Base-by-base conservation (phyloP, 2,888 invertebrate species). In the Nephrotoma guestfalica region DNA sequence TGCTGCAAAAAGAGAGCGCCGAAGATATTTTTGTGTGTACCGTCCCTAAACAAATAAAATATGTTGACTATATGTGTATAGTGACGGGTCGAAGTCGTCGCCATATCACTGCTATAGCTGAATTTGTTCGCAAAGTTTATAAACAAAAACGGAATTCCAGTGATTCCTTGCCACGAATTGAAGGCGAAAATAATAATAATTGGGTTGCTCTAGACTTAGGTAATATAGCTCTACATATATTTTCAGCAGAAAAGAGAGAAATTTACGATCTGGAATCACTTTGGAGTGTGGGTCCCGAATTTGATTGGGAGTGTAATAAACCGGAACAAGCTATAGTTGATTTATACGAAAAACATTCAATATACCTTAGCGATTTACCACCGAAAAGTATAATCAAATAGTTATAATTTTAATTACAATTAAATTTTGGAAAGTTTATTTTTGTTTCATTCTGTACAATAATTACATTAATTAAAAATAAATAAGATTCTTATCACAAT, bases 121-220 rank as follows among this genome's bases (percentile, higher is more conserved):
- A 95, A 88, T 96, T 96, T 91, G 94, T 97, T 0, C 93, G 95
- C 87, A 95, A 93, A 90, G 93, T 96, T 83, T 97, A 93, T 89
- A 97, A 97, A 92, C 93, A 93, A 86, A 97, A 97, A 90, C 93
- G 93, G 57, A 85, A 90, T 41, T 90, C 92, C 87, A 90, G 89
- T 18, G 97, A 98, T 90, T 88, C 90, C 30, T 92, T 96, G 89
- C 96, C 97, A 0, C 94, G 92, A 89, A 93, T 97, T 88, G 97
- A 97, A 92, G 97, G 97, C 41, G 93, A 94, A 90, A 92, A 93
- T 86, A 95, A 95, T 11, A 93, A 93, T 86, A 95, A 97, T 89
- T 98, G 98, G 98, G 93, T 97, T 91, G 97, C 97, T 30, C 89
- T 98, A 90, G 98, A 98, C 93, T 93, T 98, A 92, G 97, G 97